These are phyloP conservation scores for Grammomys surdaster DNA, from an alignment of 2,113 vertebrate species.

Conservation along the genomic window DNA sequence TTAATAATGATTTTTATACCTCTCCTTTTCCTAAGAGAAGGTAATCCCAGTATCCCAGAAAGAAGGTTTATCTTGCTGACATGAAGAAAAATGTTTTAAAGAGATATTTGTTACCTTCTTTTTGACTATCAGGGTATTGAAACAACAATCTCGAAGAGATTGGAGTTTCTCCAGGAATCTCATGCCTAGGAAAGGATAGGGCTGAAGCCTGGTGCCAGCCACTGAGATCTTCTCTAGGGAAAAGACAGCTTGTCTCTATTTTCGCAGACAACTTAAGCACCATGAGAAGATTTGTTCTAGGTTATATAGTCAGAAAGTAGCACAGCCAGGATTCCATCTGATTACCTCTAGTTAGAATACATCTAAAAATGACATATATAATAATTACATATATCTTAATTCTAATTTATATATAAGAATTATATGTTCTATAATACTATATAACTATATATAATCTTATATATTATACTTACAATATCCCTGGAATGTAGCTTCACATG, in stretches of 20 bases:
- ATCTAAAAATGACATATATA: background rate
- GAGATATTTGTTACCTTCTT: background rate
- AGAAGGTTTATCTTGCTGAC: background rate
- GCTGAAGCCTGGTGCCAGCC: background rate
- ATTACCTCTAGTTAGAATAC: background rate
- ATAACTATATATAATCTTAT: no score
- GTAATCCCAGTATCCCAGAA: background rate
- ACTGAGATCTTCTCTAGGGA: background rate
- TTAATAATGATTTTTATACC: background rate
- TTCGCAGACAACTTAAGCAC: background rate
- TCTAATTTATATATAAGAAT: background rate
- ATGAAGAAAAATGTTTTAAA: background rate
- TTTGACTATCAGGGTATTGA: background rate
- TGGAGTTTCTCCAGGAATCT: background rate
- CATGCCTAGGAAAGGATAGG: background rate
- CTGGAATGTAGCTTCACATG: background rate
- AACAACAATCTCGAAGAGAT: background rate
- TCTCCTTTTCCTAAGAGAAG: background rate
- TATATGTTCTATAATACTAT: no score
- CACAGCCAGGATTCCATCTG: background rate
- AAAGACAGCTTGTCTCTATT: background rate
- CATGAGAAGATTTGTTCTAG: background rate
- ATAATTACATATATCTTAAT: background rate
- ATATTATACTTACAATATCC: no score
- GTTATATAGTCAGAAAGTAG: background rate